Base-by-base conservation (phyloP, 2,797 vertebrate genomes). In the Anabas testudineus region DNA sequence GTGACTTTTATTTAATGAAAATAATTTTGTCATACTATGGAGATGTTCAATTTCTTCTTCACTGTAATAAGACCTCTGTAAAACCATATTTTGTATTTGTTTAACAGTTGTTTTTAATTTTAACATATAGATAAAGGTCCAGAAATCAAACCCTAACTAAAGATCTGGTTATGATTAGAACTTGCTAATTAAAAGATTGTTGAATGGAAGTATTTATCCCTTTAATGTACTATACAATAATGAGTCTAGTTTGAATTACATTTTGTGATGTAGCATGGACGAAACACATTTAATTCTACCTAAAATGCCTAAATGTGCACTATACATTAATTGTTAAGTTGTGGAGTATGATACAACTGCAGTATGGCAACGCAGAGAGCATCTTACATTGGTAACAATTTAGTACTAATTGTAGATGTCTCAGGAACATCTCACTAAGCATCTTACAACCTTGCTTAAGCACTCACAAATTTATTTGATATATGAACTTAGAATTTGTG, bases 1-100 rank as follows among this genome's bases (percentile, higher is more conserved):
- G 42, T 57, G 64, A 48, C 16, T 81, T 78, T 72, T 61, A 51
- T 73, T 84, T 76, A 10, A 56, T 30, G 39, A 30, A 58, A 51
- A 59, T 46, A 42, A 58, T 37, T 10, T 52, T 67, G 63, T 8
- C n/a, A n/a, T 56, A 48, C 18, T 30, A 41, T 2, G 15, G 39
- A 56, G 34, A 49, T 43, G 21, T 62, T 71, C 10, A 62, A 48
- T 63, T 26, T 37, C 21, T 21, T 49, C 16, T 53, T 75, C n/a
- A 63, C 16, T 73, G 32, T 34, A 42, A 58, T 47, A 53, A 39
- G 6, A 60, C 37, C 51, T 42, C 13, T 53, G 7, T 48, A 64
- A 79, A 71, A 53, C 21, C 34, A 68, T 67, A 32, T 47, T 64
- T 45, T 48, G 12, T 42, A 57, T 28, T 47, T 53, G 4, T 55